Base-by-base conservation (phyloP, 1,140 invertebrate genomes). In the Nylanderia fulva region DNA sequence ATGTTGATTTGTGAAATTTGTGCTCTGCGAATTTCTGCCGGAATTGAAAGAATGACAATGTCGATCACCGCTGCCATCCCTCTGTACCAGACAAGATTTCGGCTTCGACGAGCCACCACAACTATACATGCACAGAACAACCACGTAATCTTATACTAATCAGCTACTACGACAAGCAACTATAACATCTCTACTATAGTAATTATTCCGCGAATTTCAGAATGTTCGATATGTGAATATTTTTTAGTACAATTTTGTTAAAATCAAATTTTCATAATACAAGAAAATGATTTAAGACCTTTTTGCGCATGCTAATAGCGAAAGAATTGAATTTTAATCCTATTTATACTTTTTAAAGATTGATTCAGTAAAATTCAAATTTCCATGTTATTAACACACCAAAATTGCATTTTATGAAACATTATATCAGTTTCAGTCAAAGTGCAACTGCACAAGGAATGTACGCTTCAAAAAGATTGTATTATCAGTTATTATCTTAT, bases 11-110 rank as follows among this genome's bases (percentile, higher is more conserved):
- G 29, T 48, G 90, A 95, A 92, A 90, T 95, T 94, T 85, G 93
- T 90, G 88, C 91, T 92, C 91, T 95, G 95, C 29, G 66, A 58
- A 58, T 58, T 82, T 89, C 95, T 95, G 86, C 94, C 94, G 42
- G 95, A 92, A 91, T 94, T 93, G 89, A 95, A 95, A 88, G 95
- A 95, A 93, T 95, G 95, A 91, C 94, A 94, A 80, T 95, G 93
- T 84, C 95, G 95, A 88, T 95, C 95, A 92, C 92, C 93, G 91
- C 95, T 95, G 91, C 95, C 96, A 93, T 94, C 94, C 91, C 96
- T 95, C 93, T 97, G 97, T 85, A 97, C 97, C 93, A 97, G 95
- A 95, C 97, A 97, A 90, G 97, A 96, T 95, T 97, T 97, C 90
- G 96, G 97, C 94, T 97, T 97, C 76, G 96, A 95, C 87, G 95